A percentile compares a stretch with the other conserved stretches of the same genome.
Conservation (phyloP, 2,113 vertebrate genomes). For the Zosterops borbonicus region DNA sequence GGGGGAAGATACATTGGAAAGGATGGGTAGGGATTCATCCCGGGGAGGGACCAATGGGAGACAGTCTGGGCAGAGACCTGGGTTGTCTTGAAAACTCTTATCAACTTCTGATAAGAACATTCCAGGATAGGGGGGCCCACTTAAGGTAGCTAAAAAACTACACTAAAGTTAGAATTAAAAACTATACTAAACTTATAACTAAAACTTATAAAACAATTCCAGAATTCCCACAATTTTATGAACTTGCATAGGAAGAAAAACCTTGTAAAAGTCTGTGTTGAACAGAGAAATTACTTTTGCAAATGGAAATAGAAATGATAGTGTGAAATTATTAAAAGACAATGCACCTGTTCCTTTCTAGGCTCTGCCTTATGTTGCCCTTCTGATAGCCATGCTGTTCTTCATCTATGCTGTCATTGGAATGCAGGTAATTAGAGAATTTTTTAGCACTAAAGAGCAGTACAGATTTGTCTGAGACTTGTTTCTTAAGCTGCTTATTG, state of each 20-base stretch:
- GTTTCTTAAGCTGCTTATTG: neutral
- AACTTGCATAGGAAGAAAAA: neutral
- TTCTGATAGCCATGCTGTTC: conserved; percentile 98
- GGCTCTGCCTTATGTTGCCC: conserved; percentile 95
- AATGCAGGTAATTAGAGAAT: conserved; percentile 86
- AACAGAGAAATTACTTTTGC: neutral
- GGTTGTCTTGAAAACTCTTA: no score
- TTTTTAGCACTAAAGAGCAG: neutral
- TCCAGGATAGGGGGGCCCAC: no score
- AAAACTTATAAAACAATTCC: no score
- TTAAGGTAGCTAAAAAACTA: no score
- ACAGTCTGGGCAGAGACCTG: no score
- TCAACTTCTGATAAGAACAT: no score
- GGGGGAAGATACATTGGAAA: no score
- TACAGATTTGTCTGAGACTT: neutral
- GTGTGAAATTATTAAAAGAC: neutral
- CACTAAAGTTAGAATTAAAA: no score
- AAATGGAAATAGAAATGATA: neutral
- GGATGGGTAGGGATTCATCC: no score
- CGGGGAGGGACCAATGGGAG: no score
- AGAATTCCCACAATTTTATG: neutral
- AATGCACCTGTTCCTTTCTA: conserved; percentile 48
- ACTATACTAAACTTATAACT: no score
- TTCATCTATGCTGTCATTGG: conserved; percentile 99
- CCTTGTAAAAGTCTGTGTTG: neutral